Conservation (phyloP, 2,888 invertebrate species). For the Eudasyphora cyanicolor region DNA sequence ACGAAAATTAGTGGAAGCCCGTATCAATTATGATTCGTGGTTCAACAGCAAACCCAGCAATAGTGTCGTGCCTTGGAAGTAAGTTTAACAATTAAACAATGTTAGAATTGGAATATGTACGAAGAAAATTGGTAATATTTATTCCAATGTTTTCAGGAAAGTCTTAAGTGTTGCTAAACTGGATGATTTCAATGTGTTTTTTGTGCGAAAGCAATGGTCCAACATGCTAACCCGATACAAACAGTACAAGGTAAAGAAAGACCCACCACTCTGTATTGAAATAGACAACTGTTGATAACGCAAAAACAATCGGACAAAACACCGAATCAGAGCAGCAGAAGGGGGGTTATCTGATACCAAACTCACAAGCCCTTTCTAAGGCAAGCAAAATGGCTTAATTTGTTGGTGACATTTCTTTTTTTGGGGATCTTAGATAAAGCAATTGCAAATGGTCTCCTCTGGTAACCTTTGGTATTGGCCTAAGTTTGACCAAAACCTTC, state of each 20-base stretch:
- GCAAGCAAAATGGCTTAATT: neutral
- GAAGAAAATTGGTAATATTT: neutral
- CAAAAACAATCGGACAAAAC: neutral
- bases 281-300: neutral
- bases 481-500: no score
- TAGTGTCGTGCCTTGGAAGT: conserved; percentile 76
- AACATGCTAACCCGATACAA: conserved; percentile 76
- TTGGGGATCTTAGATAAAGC: no score
- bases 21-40: conserved; percentile 75
- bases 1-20: conserved; percentile 73
- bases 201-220: conserved; percentile 77
- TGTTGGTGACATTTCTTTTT: no score
- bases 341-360: no score
- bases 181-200: conserved; percentile 74
- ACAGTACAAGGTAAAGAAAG: conserved; percentile 73
- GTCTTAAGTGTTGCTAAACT: conserved; percentile 73
- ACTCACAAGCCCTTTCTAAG: no score
- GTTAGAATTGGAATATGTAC: neutral
- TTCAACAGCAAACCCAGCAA: conserved; percentile 73
- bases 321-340: no score
- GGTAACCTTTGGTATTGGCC: neutral
- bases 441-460: neutral
- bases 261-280: neutral
- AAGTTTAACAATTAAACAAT: conserved; percentile 59
- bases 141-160: conserved; percentile 66